Base-by-base conservation (phyloP, 92 coral and sea anemone genomes). In the Pocillopora meandrina region DNA sequence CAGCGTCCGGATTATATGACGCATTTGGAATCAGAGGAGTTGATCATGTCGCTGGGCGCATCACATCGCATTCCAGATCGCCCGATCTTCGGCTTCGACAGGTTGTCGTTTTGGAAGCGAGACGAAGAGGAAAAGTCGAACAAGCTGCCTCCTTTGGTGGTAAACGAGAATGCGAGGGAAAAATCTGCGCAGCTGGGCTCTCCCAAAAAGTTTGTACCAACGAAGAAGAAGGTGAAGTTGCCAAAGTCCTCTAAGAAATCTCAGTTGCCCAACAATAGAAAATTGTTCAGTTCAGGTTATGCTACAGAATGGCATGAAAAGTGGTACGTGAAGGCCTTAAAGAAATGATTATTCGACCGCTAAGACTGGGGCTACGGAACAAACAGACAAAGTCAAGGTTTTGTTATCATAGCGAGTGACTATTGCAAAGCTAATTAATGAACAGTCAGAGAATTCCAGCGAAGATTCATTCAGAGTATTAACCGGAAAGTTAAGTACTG, bases 1-100 rank as follows among this genome's bases (percentile, higher is more conserved):
- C 56, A 71, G 57, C 89, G 88, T 18, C 94, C 94, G 12, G 94
- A 91, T 55, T 91, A 90, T 82, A 88, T 91, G 94, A 88, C 83
- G 13, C 85, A 88, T 69, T 61, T 75, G 9, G 91, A 81, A 66
- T 61, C 83, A 57, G 67, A 69, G 56, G 90, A 75, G 36, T 33
- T 76, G 19, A n/a, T 21, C 33, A 68, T 18, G 15, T 42, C 65
- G 55, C 52, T 72, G 7, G 61, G 82, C 12, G 52, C 23, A 42
- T 62, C 88, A 14, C 21, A 63, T 17, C 74, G 85, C 17, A 75
- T 60, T 63, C 84, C 86, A 7, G 75, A 74, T 59, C 87, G 90
- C 9, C 92, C 90, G 6, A 81, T 91, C 74, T 88, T 91, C 74
- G 94, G 92, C 17, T 91, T 72, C 79, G 94, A 91, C 77, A 83